These are phyloP conservation scores for Sander lucioperca DNA, from an alignment of 2,113 vertebrate genomes.

Conservation along the genomic window DNA sequence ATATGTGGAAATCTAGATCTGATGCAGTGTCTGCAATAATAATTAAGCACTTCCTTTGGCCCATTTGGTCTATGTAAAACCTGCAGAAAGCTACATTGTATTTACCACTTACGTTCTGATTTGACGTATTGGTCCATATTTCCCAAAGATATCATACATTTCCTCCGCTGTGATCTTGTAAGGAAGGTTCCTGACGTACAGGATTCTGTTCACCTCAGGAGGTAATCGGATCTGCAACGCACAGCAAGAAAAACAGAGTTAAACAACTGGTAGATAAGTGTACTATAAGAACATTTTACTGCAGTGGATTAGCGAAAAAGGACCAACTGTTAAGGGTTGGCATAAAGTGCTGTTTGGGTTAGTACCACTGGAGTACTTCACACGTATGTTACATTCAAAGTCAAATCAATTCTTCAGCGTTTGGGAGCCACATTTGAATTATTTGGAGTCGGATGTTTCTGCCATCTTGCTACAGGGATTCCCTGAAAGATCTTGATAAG, in stretches of 20 bases:
- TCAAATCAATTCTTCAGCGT: too few relatives aligned
- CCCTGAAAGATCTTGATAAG: too few relatives aligned
- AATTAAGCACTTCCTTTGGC: neutral
- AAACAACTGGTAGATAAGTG: neutral
- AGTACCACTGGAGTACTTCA: too few relatives aligned
- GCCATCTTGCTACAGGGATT: too few relatives aligned
- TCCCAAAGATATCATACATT: constrained; percentile 99
- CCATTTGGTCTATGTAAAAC: too few relatives aligned
- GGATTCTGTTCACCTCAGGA: constrained; percentile 96
- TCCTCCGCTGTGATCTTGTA: constrained; percentile 99
- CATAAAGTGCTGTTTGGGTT: too few relatives aligned
- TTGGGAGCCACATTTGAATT: too few relatives aligned
- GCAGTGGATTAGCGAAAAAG: too few relatives aligned
- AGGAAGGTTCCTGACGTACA: constrained; percentile 96
- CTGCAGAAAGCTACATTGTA: neutral
- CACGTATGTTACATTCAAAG: too few relatives aligned
- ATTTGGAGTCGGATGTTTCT: too few relatives aligned
- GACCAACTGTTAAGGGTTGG: too few relatives aligned
- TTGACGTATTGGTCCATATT: constrained; percentile 98
- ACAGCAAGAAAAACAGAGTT: constrained; percentile 17
- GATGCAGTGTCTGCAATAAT: neutral
- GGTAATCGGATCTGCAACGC: constrained; percentile 92
- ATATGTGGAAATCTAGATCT: neutral
- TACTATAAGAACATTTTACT: too few relatives aligned
- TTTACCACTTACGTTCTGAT: constrained; percentile 94